Base-by-base conservation (phyloP, 2,888 invertebrate species). In the Lomographa bimaculata region DNA sequence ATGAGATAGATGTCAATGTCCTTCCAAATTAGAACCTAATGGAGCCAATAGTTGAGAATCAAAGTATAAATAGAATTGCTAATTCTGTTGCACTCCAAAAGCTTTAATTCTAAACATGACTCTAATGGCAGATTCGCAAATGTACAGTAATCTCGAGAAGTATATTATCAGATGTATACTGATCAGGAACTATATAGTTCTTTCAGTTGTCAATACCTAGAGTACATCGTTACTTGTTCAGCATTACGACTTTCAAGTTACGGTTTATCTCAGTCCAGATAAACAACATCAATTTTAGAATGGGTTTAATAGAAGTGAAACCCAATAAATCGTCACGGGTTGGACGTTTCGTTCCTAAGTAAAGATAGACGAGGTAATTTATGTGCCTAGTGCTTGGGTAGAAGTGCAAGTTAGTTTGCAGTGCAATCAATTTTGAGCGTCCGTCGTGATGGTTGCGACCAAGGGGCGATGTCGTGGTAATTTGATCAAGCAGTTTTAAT, bases 401-500 rank as follows among this genome's bases (percentile, higher is more conserved):
- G 18, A 28, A 29, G 39, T 56, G 51, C 54, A 57, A 63, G 18
- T 26, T 34, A 34, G 34, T 34, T 34, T 26, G 25, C 34, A 19
- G 34, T 34, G 34, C 34, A 34, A 34, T 64, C 59, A 56, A 65
- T 64, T 65, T 60, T 54, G 59, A 67, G 57, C 57, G 57, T 58
- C 60, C 56, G 41, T 44, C 30, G 46, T 35, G 46, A 12, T 19
- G 19, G 23, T 18, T 20, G 23, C 29, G 20, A 18, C 19, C 42
- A 40, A 43, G 32, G 11, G 16, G 26, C 40, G 37, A 34, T 43
- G 44, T 46, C 40, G 26, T 30, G 12, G 33, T 59, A 51, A 64
- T 60, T 64, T 51, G 49, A 60, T 64, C 54, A 59, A 48, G 53
- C 46, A 52, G 63, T 64, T 66, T 64, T 47, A 44, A 58, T 57